Evolutionary conservation across 2,888 invertebrate genomes (phyloP), one percentile per base, ranked within the genome.

Genomic region (Drosophila robusta): DNA sequence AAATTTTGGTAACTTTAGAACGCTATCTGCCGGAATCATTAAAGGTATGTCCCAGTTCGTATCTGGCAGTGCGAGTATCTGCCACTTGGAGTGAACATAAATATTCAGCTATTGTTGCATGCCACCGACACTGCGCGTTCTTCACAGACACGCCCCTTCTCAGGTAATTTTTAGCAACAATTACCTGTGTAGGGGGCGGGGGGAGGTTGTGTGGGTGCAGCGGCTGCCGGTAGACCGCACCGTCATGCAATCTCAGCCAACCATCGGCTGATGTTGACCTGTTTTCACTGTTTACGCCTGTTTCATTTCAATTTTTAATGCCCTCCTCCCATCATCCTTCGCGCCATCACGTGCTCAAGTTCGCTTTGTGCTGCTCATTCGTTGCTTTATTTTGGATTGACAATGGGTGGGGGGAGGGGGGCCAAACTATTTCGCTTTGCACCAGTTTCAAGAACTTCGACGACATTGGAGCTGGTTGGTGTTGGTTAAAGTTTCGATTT

Each of bases 11-110:
- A 92, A 94, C 95, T 92, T 94, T 97, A 92, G 95, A 95, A 91
- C 94, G 95, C 93, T 96, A 95, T 94, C 94, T 97, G 93, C 97
- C 97, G 91, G 96, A 96, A 93, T 96, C 97, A 90, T 94, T 97
- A 90, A 97, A 97, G 95, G 97, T 97, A 94, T 74, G 80, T 78
- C n/a, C 12, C 26, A 29, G 22, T 39, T 32, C 22, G 29, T 29
- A 29, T 29, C 29, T 29, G 29, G 29, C 29, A 29, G 29, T 29
- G 8, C 29, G 29, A 29, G 29, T 9, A 29, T 29, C 45, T 34
- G 29, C 44, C 51, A 75, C 68, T 70, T 44, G 12, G 67, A 74
- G 16, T 29, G 46, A 22, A 44, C 54, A 80, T 76, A 63, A 58
- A 51, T 46, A 52, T 29, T 45, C 14, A 22, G 12, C 38, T 41